phyloP scores from a whole-genome alignment of 1,140 invertebrate species.

The Pseudomyrmex flavicornis region DNA sequence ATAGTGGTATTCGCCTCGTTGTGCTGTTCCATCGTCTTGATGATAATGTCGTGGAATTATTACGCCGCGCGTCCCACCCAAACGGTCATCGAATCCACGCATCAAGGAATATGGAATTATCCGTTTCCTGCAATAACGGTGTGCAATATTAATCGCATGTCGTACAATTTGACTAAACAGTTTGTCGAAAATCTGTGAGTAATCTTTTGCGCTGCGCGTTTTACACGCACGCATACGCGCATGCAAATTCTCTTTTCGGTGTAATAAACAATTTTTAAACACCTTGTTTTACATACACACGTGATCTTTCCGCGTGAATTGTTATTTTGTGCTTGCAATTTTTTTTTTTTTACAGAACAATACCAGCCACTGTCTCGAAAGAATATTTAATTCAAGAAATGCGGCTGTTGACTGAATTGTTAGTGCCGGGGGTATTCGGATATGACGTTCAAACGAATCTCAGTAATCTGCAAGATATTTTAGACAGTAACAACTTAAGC shows the following conservation, averaged over 20 bases:
- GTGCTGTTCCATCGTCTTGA: conserved; percentile 80
- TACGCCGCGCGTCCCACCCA: conserved; percentile 83
- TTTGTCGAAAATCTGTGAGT: conserved; percentile 85
- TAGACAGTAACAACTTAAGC: conserved; percentile 80
- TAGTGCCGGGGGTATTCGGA: conserved; percentile 70
- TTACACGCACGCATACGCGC: not conserved
- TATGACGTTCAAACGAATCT: conserved; percentile 69
- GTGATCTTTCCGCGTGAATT: too few relatives aligned
- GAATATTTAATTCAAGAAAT: conserved; percentile 73
- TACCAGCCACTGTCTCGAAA: conserved; percentile 54
- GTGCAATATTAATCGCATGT: conserved; percentile 88
- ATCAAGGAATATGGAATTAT: conserved; percentile 89
- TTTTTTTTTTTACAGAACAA: conserved; percentile 64
- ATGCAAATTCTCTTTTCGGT: too few relatives aligned
- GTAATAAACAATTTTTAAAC: too few relatives aligned
- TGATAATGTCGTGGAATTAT: conserved; percentile 83
- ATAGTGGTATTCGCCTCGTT: conserved; percentile 81
- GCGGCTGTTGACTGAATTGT: conserved; percentile 68
- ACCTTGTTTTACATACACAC: too few relatives aligned
- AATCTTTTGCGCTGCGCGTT: not conserved
- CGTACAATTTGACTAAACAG: conserved; percentile 79
- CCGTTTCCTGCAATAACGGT: conserved; percentile 90
- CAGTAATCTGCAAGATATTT: conserved; percentile 78
- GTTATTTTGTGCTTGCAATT: not conserved
- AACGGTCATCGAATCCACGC: conserved; percentile 88